Conservation (phyloP, 2,888 invertebrate genomes). For the Sminthurides aquaticus region DNA sequence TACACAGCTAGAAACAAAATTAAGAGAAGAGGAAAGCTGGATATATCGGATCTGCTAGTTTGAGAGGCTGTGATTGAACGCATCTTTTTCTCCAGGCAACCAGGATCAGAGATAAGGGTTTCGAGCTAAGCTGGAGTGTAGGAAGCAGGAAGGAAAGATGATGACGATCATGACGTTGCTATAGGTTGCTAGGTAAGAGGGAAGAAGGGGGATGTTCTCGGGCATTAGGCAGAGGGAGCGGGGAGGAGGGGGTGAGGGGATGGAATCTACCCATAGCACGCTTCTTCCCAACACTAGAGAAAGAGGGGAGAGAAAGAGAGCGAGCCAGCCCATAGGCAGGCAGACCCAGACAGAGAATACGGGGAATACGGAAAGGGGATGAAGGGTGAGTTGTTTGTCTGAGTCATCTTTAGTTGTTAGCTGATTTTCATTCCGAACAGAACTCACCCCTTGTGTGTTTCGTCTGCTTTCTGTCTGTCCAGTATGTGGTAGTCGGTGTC, state of each 20-base stretch:
- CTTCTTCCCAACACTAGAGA: not conserved
- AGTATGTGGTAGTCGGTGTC: not conserved
- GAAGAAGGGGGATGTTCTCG: not conserved
- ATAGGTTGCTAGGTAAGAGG: not conserved
- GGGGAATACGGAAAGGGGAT: conserved; percentile 9
- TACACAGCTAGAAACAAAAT: too few species aligned
- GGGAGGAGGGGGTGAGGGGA: conserved; percentile 1
- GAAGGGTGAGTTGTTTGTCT: conserved; percentile 17
- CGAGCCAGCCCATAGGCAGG: too few species aligned
- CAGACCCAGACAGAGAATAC: too few species aligned
- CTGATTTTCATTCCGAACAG: conserved; percentile 13
- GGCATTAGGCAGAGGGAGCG: not conserved
- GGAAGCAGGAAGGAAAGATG: not conserved
- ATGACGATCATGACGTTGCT: not conserved
- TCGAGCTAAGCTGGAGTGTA: too few species aligned
- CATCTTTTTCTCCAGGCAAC: too few species aligned
- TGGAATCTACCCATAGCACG: not conserved
- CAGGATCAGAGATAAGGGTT: not conserved
- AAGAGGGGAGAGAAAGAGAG: not conserved
- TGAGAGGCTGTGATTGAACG: too few species aligned
- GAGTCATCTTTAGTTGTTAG: conserved; percentile 19
- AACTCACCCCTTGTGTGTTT: conserved; percentile 2
- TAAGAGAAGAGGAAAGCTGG: too few species aligned
- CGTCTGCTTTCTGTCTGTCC: conserved; percentile 3
- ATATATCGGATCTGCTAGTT: too few species aligned